Base-by-base conservation (phyloP, 2,113 vertebrate genomes). In the Syngnathus typhle region DNA sequence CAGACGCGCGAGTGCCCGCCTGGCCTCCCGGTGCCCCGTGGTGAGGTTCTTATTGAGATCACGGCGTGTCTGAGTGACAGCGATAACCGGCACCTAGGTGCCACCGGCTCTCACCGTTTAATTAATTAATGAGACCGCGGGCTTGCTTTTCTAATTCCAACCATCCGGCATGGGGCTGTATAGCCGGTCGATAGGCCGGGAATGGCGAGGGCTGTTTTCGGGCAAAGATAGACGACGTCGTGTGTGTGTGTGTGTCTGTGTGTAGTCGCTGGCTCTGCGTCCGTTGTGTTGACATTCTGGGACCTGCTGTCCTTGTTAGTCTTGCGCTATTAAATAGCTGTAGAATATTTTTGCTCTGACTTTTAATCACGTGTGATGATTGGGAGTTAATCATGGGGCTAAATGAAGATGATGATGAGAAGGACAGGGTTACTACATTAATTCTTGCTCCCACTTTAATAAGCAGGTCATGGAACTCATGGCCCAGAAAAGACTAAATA, bases 51-150 rank as follows among this genome's bases (percentile, higher is more conserved):
- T 85, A 83, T 80, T 86, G 77, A 90, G 85, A 87, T 87, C 84
- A 86, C 63, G 69, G 82, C 87, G 86, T 76, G 86, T 86, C 88
- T 90, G 88, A 90, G 86, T 82, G 71, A 78, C 82, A 80, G 84
- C 77, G 88, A 90, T 90, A 90, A 90, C 87, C 80, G 71, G 84
- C 79, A 87, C 86, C 82, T 85, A 84, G 84, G 86, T 88, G 88
- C 88, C 85, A 88, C 74, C 68, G 86, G 86, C 88, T 72, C 81
- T 79, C 65, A 70, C 68, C 76, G 83, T 81, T 90, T 90, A 88
- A 90, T 90, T 88, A 88, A 88, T 90, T 90, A 89, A 90, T 90
- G 88, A 90, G 88, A 90, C 88, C 70, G 87, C 85, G 1, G 88
- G 88, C 83, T 80, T 88, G 87, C 77, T 88, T 88, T 88, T 90